A percentile compares a stretch with the other conserved stretches of the same genome.
Conservation (phyloP, 2,888 invertebrate genomes). For the Galeruca laticollis region DNA sequence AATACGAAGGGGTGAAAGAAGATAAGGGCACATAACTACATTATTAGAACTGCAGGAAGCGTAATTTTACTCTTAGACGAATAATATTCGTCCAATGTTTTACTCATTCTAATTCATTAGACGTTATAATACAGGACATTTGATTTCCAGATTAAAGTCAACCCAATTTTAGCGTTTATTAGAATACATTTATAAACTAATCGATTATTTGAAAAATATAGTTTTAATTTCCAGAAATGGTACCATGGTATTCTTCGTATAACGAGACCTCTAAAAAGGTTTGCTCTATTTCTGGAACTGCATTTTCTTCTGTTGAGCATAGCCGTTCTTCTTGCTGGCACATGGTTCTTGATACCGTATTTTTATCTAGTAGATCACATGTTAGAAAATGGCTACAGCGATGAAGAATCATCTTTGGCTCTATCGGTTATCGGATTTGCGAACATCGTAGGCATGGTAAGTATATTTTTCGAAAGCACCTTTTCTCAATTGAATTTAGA, state of each 20-base stretch:
- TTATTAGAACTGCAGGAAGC: too few relatives aligned
- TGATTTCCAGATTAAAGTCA: too few relatives aligned
- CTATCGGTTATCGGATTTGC: slow-evolving; percentile 89
- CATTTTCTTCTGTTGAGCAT: slow-evolving; percentile 85
- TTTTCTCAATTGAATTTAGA: background rate
- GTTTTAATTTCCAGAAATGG: slow-evolving; percentile 74
- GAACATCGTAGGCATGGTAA: slow-evolving; percentile 90
- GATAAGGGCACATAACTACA: too few relatives aligned
- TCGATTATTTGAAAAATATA: background rate
- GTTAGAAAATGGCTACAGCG: slow-evolving; percentile 74
- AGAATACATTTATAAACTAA: too few relatives aligned
- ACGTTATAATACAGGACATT: too few relatives aligned
- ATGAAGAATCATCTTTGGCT: slow-evolving; percentile 81
- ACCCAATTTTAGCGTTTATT: too few relatives aligned
- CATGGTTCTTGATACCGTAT: slow-evolving; percentile 95
- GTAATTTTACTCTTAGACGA: too few relatives aligned
- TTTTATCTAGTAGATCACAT: slow-evolving; percentile 91
- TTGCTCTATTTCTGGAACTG: slow-evolving; percentile 80
- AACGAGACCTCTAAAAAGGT: slow-evolving; percentile 80
- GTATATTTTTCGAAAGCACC: slow-evolving; percentile 49
- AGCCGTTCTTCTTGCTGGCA: slow-evolving; percentile 89
- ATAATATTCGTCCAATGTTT: too few relatives aligned
- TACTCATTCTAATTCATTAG: too few relatives aligned
- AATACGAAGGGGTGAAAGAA: too few relatives aligned
- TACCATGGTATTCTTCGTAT: slow-evolving; percentile 76